A percentile compares a stretch with the other conserved stretches of the same genome.
phyloP scores from a whole-genome alignment of 2,113 vertebrate species.

The Microtus richardsoni region DNA sequence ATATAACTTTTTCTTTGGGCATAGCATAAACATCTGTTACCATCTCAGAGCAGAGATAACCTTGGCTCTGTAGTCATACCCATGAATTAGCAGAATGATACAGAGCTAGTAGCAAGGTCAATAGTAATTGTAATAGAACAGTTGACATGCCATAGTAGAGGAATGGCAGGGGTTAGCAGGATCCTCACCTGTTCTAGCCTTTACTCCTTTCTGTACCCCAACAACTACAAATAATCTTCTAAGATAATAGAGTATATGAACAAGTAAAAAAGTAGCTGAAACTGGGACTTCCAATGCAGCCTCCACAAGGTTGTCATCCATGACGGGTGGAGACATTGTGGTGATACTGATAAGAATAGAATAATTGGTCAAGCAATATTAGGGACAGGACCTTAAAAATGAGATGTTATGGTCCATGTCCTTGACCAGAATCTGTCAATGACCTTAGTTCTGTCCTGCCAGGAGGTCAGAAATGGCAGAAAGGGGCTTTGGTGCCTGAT shows the following conservation, averaged over 20 bases:
- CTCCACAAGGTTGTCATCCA: background rate
- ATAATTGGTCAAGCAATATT: background rate
- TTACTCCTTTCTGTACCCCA: background rate
- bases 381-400: background rate
- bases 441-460: background rate
- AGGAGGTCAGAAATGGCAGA: background rate
- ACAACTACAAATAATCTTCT: background rate
- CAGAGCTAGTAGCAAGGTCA: too few species aligned
- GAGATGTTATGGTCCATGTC: background rate
- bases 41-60: background rate
- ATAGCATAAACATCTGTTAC: background rate
- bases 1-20: background rate
- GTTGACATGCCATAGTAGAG: background rate
- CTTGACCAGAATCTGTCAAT: background rate
- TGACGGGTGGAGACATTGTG: background rate
- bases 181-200: background rate
- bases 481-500: background rate
- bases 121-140: background rate
- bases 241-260: background rate
- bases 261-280: background rate
- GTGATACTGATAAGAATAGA: background rate
- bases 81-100: background rate
- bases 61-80: background rate
- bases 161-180: background rate
- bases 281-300: rapidly evolving